phyloP scores from a whole-genome alignment of 2,113 vertebrate species.

The Aythya baeri region DNA sequence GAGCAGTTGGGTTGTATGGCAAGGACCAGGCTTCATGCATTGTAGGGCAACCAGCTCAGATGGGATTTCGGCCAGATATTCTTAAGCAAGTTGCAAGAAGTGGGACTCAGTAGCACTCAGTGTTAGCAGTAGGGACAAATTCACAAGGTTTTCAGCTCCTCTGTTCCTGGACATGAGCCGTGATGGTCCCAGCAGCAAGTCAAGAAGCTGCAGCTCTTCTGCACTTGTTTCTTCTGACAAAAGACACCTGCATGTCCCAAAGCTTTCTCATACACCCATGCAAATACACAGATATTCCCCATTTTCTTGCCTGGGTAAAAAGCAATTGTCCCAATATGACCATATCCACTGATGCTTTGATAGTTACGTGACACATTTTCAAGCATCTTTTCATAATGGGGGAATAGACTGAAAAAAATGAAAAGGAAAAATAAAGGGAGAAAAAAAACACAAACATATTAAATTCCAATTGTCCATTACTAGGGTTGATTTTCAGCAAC shows the following conservation, averaged over 20 bases:
- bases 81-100: background rate
- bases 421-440: rapidly evolving
- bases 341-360: background rate
- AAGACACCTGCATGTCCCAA: background rate
- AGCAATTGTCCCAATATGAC: background rate
- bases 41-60: background rate
- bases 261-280: background rate
- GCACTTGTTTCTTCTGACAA: background rate
- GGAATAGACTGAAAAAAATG: background rate
- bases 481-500: background rate
- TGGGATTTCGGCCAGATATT: background rate
- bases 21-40: background rate
- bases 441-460: background rate
- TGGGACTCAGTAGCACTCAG: background rate
- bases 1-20: background rate
- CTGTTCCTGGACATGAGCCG: background rate
- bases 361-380: background rate
- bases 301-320: background rate
- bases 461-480: background rate
- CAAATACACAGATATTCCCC: background rate
- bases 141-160: background rate
- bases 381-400: background rate
- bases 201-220: background rate
- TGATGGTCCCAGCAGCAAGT: background rate
- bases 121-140: background rate